These are phyloP conservation scores for Arctopsyche grandis DNA, from an alignment of 1,140 invertebrate genomes.

Conservation along the genomic window DNA sequence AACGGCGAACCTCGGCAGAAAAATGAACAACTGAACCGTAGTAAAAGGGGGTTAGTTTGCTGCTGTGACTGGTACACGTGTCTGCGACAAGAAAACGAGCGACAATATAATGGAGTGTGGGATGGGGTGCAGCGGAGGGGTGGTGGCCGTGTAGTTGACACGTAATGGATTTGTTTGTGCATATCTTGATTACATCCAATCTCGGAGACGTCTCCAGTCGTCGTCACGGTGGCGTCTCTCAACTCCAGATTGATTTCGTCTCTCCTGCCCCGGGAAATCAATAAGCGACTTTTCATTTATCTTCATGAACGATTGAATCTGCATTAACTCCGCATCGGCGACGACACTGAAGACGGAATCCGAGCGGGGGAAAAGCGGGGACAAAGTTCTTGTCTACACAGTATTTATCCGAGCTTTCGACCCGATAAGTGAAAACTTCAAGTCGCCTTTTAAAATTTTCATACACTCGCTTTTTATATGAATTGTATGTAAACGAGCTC, in stretches of 20 bases:
- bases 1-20: too few relatives aligned
- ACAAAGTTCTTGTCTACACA: slow-evolving; percentile 8
- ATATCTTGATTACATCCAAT: slow-evolving; percentile 49
- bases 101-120: neutral
- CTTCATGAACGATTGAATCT: slow-evolving; percentile 44
- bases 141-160: slow-evolving; percentile 31
- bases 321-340: slow-evolving; percentile 26
- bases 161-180: slow-evolving; percentile 51
- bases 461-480: too few relatives aligned
- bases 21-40: too few relatives aligned
- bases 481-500: too few relatives aligned
- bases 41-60: too few relatives aligned
- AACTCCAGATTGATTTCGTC: slow-evolving; percentile 39
- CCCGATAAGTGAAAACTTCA: neutral
- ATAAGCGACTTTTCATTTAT: slow-evolving; percentile 45
- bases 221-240: slow-evolving; percentile 17
- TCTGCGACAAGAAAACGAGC: neutral
- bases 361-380: too few relatives aligned
- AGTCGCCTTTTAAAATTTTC: neutral
- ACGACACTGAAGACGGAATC: neutral
- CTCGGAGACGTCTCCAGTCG: slow-evolving; percentile 24
- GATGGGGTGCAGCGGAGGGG: neutral
- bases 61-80: too few relatives aligned
- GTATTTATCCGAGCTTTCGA: slow-evolving; percentile 15
- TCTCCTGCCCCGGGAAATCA: slow-evolving; percentile 36